Base-by-base conservation (phyloP, 2,113 vertebrate genomes). In the Cyprinus carpio region DNA sequence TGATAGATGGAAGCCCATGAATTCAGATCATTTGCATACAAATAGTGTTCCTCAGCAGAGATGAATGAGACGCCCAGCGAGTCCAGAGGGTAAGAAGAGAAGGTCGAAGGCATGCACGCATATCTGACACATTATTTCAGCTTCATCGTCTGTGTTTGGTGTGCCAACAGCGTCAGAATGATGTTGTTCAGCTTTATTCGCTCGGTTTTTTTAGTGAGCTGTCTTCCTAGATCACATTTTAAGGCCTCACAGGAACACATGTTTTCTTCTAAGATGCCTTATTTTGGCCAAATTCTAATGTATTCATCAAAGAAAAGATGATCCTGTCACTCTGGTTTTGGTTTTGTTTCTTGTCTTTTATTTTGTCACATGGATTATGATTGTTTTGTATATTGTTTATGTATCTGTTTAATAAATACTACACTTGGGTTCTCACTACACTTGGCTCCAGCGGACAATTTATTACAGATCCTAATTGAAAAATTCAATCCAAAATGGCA, bases 31-130 rank as follows among this genome's bases (percentile, higher is more conserved):
- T 83, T 83, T 74, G 49, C 81, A 83, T 74, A 74, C 81, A 83
- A 58, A 83, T 74, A 60, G 81, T 60, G 67, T 74, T 71, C 29
- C 65, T 83, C 67, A 72, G 60, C 71, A 83, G 71, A 83, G 81
- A 83, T 25, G 69, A 74, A 60, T 43, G 67, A 83, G 81, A 43
- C 40, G 40, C 37, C 37, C 37, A 40, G 37, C 10, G 40, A 25
- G 23, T 6, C 20, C 56, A 23, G 10, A 12, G 51, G 77, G 23
- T 76, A 77, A 62, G 60, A 64, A 62, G 60, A 64, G 60, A 75
- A 37, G 69, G 34, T 4, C 10, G 20, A 49, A 77, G 31, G 18
- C 12, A 51, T 27, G 12, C 16, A 29, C 4, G 6, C 64, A 67
- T 27, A 67, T 67, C 29, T 3, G 29, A 67, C 64, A 4, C 64